Conservation (phyloP, 2,113 vertebrate species). For the Rostratula benghalensis region DNA sequence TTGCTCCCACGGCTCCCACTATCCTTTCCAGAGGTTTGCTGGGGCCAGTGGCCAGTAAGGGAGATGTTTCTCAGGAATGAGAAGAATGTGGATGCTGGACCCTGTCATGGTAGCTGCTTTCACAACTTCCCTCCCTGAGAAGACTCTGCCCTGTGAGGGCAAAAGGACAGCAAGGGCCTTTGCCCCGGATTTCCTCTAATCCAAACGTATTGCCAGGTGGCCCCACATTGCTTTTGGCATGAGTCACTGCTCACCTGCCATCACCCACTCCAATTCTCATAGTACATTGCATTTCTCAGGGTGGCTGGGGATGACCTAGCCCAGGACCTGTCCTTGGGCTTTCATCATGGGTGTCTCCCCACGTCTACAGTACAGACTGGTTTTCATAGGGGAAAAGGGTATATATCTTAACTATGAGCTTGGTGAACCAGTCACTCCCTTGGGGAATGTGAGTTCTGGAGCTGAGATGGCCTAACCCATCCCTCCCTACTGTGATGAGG, state of each 20-base stretch:
- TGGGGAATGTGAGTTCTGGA: background rate
- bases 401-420: background rate
- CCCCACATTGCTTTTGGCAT: background rate
- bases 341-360: background rate
- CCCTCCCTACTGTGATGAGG: background rate
- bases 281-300: background rate
- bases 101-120: background rate
- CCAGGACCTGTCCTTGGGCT: background rate
- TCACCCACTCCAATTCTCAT: background rate
- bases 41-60: rapidly evolving
- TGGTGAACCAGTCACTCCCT: background rate
- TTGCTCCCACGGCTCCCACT: background rate
- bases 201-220: background rate
- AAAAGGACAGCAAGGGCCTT: background rate
- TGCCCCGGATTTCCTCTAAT: background rate
- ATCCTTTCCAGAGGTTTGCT: background rate
- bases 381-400: background rate
- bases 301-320: background rate
- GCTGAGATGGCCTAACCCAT: background rate
- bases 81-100: background rate
- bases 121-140: background rate
- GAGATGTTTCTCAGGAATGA: background rate
- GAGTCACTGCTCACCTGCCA: background rate
- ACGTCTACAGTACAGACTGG: background rate
- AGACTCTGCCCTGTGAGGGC: background rate